These are phyloP conservation scores for Xenops minutus DNA, from an alignment of 2,797 vertebrate genomes.

Conservation along the genomic window DNA sequence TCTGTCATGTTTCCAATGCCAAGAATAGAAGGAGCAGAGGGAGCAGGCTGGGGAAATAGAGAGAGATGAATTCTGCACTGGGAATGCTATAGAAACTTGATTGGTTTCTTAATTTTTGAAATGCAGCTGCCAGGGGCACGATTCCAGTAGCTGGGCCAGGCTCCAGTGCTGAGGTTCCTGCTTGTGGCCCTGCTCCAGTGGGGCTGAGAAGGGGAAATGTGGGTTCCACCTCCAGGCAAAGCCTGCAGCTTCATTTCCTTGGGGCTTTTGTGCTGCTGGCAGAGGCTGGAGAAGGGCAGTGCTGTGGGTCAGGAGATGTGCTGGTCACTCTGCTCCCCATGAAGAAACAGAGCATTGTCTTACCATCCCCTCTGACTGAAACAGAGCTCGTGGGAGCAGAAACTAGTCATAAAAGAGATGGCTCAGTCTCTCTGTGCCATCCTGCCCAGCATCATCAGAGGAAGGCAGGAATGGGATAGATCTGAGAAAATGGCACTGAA, in stretches of 20 bases:
- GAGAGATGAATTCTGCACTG: neutral
- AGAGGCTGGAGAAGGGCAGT: neutral
- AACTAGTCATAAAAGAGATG: too few species aligned
- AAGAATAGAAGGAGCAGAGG: neutral
- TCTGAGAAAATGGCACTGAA: neutral
- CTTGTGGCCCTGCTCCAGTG: neutral
- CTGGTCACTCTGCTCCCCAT: neutral
- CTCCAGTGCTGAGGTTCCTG: neutral
- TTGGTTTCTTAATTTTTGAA: neutral
- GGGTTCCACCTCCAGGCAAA: neutral
- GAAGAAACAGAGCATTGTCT: neutral
- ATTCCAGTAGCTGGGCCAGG: neutral
- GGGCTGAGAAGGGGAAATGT: neutral
- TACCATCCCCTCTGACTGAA: neutral
- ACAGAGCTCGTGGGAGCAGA: neutral
- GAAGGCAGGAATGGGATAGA: neutral
- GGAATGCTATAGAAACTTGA: neutral
- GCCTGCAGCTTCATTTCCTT: neutral
- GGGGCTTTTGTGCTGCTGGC: neutral
- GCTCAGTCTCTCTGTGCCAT: neutral
- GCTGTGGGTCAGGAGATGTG: neutral
- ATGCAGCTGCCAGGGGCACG: neutral
- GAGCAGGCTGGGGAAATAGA: neutral
- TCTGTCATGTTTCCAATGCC: neutral
- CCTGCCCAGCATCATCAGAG: accelerated